Evolutionary conservation across 1,140 invertebrate species (phyloP).

Genomic region (Pemphigus obesinymphae): DNA sequence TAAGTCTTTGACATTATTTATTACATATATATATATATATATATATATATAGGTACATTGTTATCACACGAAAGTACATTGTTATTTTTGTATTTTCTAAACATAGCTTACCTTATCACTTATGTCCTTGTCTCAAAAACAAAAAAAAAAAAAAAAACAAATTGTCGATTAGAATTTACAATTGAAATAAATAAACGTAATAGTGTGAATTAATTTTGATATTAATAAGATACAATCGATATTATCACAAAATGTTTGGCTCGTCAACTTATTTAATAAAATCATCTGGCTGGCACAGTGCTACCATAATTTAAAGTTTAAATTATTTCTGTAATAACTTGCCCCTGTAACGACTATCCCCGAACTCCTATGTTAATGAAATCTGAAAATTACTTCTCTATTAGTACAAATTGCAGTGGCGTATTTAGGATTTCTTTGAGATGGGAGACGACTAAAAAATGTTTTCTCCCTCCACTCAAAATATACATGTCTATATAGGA

Average conservation of each 20-base stretch:
- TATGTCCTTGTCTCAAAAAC: neutral
- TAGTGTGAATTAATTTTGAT: neutral
- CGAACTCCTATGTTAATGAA: too few relatives aligned
- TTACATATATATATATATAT: too few relatives aligned
- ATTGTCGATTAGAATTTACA: neutral
- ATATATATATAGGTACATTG: too few relatives aligned
- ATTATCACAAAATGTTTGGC: neutral
- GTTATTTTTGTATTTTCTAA: neutral
- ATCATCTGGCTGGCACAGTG: neutral
- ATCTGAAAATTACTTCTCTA: too few relatives aligned
- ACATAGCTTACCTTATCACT: neutral
- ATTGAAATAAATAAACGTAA: neutral
- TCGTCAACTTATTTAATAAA: neutral
- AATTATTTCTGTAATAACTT: neutral
- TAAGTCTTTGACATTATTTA: too few relatives aligned
- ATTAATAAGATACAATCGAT: neutral
- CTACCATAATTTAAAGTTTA: neutral
- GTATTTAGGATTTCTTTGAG: too few relatives aligned
- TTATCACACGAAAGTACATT: neutral
- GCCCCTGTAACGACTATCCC: neutral
- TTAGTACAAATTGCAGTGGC: too few relatives aligned
- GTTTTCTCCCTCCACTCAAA: too few relatives aligned
- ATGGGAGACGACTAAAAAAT: too few relatives aligned
- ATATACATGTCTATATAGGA: too few relatives aligned
- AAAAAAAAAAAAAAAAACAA: too few relatives aligned